Base-by-base conservation (phyloP, 2,888 invertebrate genomes). In the Mellilla xanthometata region DNA sequence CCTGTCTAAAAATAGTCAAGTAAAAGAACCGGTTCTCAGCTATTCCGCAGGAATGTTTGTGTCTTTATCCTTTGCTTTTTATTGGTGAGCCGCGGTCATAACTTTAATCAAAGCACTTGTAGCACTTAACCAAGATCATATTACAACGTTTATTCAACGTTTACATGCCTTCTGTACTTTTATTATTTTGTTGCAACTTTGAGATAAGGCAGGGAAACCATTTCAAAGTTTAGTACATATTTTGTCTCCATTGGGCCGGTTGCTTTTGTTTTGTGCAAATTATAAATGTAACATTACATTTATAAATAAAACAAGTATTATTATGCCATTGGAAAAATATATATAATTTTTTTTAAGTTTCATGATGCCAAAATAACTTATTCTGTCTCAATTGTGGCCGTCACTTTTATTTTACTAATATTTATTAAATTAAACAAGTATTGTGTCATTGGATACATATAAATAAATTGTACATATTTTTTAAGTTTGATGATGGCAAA, bases 21-120 rank as follows among this genome's bases (percentile, higher is more conserved):
- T 11, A 36, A n/a, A 4, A 8, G 13, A 36, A n/a, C 8, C 8
- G 5, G 13, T 13, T n/a, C 23, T 13, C 12, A 9, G 11, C 12
- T 12, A 33, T 15, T 15, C 10, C 9, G 26, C 8, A 8, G 12
- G 34, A 41, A 26, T 30, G 12, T 24, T 43, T 53, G 44, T 47
- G 47, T 50, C 33, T 39, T 35, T 40, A 46, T 39, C 24, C 36
- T 36, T 47, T 49, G 42, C 41, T 48, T 33, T 13, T 53, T 61
- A 60, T 52, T 49, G 49, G 47, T 43, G 34, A 42, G 22, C 44
- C 49, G 49, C 60, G 60, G 61, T 54, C 56, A 55, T 56, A 61
- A 56, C 56, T 48, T 45, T 50, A 46, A 49, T 56, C 38, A 31
- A 49, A 43, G 30, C 45, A 34, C 36, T 28, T 22, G 9, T 41